Evolutionary conservation across 1,140 invertebrate genomes (phyloP).

Genomic region (Cryptotermes secundus): DNA sequence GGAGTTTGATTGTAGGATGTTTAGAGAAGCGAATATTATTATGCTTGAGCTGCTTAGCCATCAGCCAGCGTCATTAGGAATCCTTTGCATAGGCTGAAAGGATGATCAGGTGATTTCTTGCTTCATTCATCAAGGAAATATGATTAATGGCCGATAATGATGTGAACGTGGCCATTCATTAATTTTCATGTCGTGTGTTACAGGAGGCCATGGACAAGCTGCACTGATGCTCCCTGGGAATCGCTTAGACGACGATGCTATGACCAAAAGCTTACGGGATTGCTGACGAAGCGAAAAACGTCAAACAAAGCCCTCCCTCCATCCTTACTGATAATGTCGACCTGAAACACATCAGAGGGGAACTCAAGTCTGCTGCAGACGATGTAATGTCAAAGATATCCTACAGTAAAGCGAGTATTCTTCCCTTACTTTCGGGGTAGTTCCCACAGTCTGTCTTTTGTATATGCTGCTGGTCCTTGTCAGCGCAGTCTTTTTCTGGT

Average conservation of each 20-base stretch:
- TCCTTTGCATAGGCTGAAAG: too few relatives aligned
- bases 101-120: neutral
- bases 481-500: too few relatives aligned
- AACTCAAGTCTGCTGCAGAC: neutral
- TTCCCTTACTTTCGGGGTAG: too few relatives aligned
- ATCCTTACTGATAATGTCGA: neutral
- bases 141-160: conserved; percentile 13
- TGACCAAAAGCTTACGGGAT: neutral
- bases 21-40: too few relatives aligned
- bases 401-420: too few relatives aligned
- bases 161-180: neutral
- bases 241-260: neutral
- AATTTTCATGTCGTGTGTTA: conserved; percentile 14
- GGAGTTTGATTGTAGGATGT: too few relatives aligned
- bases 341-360: neutral
- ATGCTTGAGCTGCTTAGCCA: too few relatives aligned
- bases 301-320: neutral
- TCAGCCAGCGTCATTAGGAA: too few relatives aligned
- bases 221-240: too few relatives aligned
- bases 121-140: neutral
- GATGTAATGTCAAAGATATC: neutral
- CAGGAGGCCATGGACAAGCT: neutral
- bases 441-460: too few relatives aligned
- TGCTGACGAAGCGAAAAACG: neutral
- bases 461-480: too few relatives aligned